These are phyloP conservation scores for Drosophila pruinosa DNA, from an alignment of 1,140 invertebrate genomes.

Conservation along the genomic window DNA sequence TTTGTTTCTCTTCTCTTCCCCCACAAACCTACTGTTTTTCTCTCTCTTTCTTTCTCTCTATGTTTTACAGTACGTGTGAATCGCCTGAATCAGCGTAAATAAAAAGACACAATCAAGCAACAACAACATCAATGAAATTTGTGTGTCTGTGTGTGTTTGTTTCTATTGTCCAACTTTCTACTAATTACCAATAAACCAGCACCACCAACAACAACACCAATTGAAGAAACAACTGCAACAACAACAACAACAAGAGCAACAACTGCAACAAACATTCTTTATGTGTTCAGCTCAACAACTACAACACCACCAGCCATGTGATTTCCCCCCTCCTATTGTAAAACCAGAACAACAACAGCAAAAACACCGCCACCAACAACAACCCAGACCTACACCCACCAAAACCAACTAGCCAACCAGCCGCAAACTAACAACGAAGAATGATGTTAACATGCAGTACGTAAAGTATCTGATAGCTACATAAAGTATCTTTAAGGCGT, in stretches of 20 bases:
- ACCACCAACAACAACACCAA: conserved; percentile 23
- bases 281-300: conserved; percentile 25
- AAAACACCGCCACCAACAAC: conserved; percentile 12
- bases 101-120: conserved; percentile 65
- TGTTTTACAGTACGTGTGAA: conserved; percentile 82
- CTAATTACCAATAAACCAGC: conserved; percentile 57
- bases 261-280: conserved; percentile 17
- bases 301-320: conserved; percentile 16
- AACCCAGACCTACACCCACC: conserved; percentile 44
- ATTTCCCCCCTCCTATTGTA: conserved; percentile 14
- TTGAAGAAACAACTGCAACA: conserved; percentile 18
- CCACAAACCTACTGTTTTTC: conserved; percentile 16
- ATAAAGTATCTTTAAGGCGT: conserved; percentile 27
- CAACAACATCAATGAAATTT: conserved; percentile 48
- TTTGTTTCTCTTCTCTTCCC: conserved; percentile 60
- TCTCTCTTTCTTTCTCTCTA: conserved; percentile 48
- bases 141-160: conserved; percentile 40
- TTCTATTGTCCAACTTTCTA: conserved; percentile 52
- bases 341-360: conserved; percentile 16
- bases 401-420: conserved; percentile 40
- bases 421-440: conserved; percentile 76
- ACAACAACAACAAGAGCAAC: conserved; percentile 10
- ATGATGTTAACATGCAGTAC: conserved; percentile 74
- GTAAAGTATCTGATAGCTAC: conserved; percentile 55
- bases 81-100: conserved; percentile 83